These are phyloP conservation scores for Simalia tracyae DNA, from an alignment of 2,797 vertebrate genomes.

Conservation along the genomic window DNA sequence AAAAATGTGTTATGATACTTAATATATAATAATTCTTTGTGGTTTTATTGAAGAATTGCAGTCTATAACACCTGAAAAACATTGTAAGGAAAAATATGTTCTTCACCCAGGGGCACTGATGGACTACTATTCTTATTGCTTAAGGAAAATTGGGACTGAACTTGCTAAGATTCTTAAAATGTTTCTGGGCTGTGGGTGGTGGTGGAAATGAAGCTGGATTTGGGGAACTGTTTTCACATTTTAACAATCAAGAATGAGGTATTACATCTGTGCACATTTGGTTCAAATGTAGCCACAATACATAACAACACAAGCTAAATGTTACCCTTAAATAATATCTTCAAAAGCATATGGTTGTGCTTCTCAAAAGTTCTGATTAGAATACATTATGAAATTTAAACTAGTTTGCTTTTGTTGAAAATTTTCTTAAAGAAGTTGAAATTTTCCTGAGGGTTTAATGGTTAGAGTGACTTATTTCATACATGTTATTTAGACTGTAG, in stretches of 20 bases:
- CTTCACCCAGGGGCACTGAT: not conserved
- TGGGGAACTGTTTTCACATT: not conserved
- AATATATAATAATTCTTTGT: not conserved
- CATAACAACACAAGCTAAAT: conserved; percentile 18
- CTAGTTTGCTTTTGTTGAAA: not conserved
- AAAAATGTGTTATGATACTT: not conserved
- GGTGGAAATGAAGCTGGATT: not conserved
- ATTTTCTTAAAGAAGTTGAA: not conserved
- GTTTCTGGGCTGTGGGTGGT: not conserved
- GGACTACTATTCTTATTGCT: not conserved
- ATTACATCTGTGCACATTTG: not conserved
- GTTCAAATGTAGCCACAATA: not conserved
- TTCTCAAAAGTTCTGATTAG: not conserved
- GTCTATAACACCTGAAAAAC: not conserved
- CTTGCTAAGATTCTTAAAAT: not conserved
- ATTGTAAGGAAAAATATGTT: not conserved
- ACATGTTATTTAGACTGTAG: not conserved
- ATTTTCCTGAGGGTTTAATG: not conserved
- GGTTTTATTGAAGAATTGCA: not conserved
- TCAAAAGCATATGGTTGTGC: not conserved
- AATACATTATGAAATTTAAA: not conserved
- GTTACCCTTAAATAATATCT: not conserved
- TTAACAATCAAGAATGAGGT: not conserved
- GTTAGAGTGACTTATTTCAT: not conserved
- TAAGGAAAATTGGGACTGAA: not conserved